A percentile compares a stretch with the other conserved stretches of the same genome.
Conservation (phyloP, 1,140 invertebrate genomes). For the Drosophila albomicans region DNA sequence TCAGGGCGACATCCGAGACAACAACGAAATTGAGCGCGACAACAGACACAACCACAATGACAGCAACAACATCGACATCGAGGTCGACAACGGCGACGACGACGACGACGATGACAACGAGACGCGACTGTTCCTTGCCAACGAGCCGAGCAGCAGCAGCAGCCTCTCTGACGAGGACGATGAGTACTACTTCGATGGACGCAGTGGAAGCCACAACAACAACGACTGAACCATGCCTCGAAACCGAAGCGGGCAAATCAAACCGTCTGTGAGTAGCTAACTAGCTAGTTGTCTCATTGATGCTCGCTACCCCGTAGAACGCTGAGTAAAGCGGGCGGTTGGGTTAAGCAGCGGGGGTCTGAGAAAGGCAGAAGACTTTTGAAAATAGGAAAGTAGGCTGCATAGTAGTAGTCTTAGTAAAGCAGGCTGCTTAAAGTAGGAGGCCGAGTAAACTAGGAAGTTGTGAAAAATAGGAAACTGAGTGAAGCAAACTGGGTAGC, state of each 20-base stretch:
- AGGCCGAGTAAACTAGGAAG: no score
- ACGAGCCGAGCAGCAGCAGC: conserved; percentile 72
- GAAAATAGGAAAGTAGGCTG: no score
- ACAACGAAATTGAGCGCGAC: conserved; percentile 33
- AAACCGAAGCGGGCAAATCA: conserved; percentile 75
- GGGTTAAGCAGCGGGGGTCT: no score
- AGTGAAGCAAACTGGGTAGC: no score
- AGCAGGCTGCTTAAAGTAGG: no score
- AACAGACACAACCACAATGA: conserved; percentile 51
- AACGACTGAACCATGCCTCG: conserved; percentile 73
- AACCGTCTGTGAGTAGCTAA: conserved; percentile 72
- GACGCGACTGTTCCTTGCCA: conserved; percentile 69
- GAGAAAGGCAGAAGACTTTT: no score
- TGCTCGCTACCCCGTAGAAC: not conserved
- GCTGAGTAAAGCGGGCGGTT: no score
- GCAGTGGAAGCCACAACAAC: conserved; percentile 57
- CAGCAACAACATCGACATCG: conserved; percentile 45
- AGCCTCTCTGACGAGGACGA: conserved; percentile 79
- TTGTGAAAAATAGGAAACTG: no score
- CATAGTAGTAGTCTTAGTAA: no score
- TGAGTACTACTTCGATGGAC: conserved; percentile 83
- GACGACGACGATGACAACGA: conserved; percentile 51
- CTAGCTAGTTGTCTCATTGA: not conserved
- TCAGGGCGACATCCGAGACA: conserved; percentile 69
- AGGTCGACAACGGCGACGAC: conserved; percentile 18